These are phyloP conservation scores for Aplysia californica DNA, from an alignment of 1,140 invertebrate genomes.

Conservation along the genomic window DNA sequence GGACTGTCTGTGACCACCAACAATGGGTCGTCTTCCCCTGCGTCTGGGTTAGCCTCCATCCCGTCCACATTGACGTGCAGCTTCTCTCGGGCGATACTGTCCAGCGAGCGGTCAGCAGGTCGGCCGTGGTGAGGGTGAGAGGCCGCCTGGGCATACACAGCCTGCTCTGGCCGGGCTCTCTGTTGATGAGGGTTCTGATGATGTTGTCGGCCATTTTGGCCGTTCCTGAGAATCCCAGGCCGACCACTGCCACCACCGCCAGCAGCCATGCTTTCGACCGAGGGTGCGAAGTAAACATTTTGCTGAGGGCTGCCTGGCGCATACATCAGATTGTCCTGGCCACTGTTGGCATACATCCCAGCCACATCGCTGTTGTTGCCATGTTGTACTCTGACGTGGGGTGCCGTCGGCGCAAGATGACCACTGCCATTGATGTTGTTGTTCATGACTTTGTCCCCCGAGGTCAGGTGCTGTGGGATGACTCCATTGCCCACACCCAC, in stretches of 20 bases:
- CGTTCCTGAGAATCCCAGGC: neutral
- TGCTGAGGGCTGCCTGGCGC: neutral
- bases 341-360: neutral
- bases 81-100: slow-evolving; percentile 24
- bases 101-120: too few relatives aligned
- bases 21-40: slow-evolving; percentile 22
- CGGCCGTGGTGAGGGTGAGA: neutral
- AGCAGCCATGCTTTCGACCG: neutral
- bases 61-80: neutral
- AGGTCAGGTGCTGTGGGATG: neutral
- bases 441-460: neutral
- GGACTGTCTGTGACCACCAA: neutral
- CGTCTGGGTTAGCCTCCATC: slow-evolving; percentile 10
- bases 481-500: neutral
- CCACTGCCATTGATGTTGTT: slow-evolving; percentile 14
- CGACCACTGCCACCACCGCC: neutral
- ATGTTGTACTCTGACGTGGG: neutral
- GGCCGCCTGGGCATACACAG: neutral
- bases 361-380: neutral
- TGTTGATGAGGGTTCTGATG: neutral
- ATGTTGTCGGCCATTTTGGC: neutral
- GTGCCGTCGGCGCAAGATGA: neutral
- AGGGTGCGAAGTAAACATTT: neutral
- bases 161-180: neutral
- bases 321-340: neutral